A percentile compares a stretch with the other conserved stretches of the same genome.
Conservation (phyloP, 2,888 invertebrate species). For the Cryptocephalus primarius region DNA sequence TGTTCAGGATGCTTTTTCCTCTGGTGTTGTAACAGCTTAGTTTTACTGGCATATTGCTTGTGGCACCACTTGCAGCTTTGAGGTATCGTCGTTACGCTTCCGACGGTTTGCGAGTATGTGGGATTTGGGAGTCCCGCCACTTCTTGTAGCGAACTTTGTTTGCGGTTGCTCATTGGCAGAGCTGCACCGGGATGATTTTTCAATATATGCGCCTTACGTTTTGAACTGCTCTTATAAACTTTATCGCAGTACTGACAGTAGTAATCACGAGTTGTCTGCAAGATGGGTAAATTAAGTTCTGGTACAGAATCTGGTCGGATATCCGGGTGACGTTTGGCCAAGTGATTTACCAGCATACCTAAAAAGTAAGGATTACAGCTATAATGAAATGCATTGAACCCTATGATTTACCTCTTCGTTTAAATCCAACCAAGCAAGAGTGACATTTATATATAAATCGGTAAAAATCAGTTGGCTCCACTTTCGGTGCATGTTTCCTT, state of each 20-base stretch:
- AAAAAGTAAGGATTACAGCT: conserved; percentile 2
- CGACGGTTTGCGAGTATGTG: conserved; percentile 59
- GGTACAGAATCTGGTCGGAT: conserved; percentile 54
- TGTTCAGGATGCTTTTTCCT: conserved; percentile 49
- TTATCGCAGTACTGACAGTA: conserved; percentile 79
- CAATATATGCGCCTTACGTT: conserved; percentile 70
- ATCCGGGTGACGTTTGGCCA: conserved; percentile 65
- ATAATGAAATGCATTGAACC: background rate
- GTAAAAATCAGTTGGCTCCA: conserved; percentile 53
- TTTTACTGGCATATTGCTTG: conserved; percentile 76
- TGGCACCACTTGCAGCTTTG: conserved; percentile 72
- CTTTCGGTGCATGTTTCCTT: conserved; percentile 46
- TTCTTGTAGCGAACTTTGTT: conserved; percentile 18
- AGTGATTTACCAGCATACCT: conserved; percentile 69
- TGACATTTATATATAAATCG: conserved; percentile 68
- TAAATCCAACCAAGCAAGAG: conserved; percentile 62
- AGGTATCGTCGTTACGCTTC: conserved; percentile 57
- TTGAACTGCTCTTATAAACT: conserved; percentile 72
- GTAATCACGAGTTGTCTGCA: conserved; percentile 65
- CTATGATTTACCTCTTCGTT: conserved; percentile 53
- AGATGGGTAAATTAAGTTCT: conserved; percentile 66
- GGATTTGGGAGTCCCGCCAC: conserved; percentile 44
- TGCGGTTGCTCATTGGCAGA: conserved; percentile 44
- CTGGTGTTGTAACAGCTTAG: conserved; percentile 59
- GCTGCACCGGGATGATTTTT: conserved; percentile 74